A percentile compares a stretch with the other conserved stretches of the same genome.
phyloP scores from a whole-genome alignment of 2,888 invertebrate species.

The Heliconius cydno region DNA sequence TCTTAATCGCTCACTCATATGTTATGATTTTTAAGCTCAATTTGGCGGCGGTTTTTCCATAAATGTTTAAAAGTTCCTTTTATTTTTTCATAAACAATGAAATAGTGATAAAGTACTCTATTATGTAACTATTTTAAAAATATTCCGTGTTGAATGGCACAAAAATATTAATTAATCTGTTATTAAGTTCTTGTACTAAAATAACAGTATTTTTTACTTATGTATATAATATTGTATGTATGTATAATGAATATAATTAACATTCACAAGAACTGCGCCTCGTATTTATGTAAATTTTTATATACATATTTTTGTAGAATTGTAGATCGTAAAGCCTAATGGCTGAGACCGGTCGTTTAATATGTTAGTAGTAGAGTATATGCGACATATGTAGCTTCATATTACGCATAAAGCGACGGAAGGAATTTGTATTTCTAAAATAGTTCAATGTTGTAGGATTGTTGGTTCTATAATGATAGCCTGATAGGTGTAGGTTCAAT shows the following conservation, averaged over 20 bases:
- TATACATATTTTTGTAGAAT: neutral
- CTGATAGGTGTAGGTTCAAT: too few species aligned
- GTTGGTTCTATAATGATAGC: too few species aligned
- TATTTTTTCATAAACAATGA: neutral
- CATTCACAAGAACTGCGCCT: neutral
- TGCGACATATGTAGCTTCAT: neutral
- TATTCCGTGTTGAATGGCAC: neutral
- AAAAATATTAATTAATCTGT: neutral
- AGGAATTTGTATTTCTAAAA: neutral
- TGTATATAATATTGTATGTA: neutral
- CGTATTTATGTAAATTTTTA: conserved; percentile 16
- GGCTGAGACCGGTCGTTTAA: neutral
- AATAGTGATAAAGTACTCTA: neutral
- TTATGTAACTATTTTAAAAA: neutral
- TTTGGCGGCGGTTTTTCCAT: neutral
- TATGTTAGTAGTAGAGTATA: neutral
- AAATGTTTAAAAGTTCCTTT: neutral
- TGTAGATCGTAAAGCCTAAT: neutral
- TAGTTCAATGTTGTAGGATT: neutral
- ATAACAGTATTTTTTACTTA: neutral
- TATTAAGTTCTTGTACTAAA: neutral
- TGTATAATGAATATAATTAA: neutral
- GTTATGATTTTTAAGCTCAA: neutral
- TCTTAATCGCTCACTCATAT: neutral
- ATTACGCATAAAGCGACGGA: neutral